Evolutionary conservation across 2,888 invertebrate species (phyloP).

Genomic region (Bombyx huttoni): DNA sequence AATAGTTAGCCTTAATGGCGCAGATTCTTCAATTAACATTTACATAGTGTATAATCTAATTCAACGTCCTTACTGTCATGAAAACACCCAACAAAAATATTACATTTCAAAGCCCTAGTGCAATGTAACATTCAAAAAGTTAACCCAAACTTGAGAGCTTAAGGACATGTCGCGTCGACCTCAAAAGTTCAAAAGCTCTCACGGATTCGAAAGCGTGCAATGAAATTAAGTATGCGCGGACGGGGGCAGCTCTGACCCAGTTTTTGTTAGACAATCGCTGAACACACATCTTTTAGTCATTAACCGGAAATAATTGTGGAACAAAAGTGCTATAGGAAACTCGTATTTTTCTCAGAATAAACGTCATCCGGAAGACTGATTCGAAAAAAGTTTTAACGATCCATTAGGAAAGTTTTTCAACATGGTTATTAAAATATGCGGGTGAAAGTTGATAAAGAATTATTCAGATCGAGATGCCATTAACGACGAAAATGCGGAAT

Average conservation of each 20-base stretch:
- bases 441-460: neutral
- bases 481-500: neutral
- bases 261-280: constrained; percentile 22
- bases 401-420: constrained; percentile 1
- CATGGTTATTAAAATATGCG: neutral
- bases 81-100: too few relatives aligned
- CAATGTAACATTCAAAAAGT: neutral
- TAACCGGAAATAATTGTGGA: constrained; percentile 10
- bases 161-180: neutral
- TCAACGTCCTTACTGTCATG: too few relatives aligned
- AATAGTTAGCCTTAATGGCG: too few relatives aligned
- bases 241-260: constrained; percentile 20
- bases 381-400: constrained; percentile 15
- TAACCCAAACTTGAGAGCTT: neutral
- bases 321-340: constrained; percentile 13
- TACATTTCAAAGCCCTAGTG: neutral
- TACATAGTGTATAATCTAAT: too few relatives aligned
- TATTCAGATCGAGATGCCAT: neutral
- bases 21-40: too few relatives aligned
- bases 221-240: constrained; percentile 27
- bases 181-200: constrained; percentile 3
- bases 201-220: constrained; percentile 12
- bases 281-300: constrained; percentile 23
- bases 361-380: constrained; percentile 22
- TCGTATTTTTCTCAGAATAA: constrained; percentile 14